Conservation (phyloP, 2,888 invertebrate species). For the Hipparchia semele region DNA sequence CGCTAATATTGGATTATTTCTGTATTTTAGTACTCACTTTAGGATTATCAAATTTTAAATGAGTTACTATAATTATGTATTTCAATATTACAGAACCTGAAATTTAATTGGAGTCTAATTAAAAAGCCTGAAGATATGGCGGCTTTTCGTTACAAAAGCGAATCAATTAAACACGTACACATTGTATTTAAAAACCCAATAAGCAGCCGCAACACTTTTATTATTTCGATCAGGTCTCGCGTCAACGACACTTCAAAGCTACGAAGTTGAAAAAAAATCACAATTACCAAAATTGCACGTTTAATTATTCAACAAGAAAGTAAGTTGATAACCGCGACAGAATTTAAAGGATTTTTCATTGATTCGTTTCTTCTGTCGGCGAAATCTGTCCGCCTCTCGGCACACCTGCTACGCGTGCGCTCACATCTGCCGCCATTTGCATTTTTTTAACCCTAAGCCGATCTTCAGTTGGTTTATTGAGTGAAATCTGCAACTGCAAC, state of each 20-base stretch:
- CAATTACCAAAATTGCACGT: conserved; percentile 40
- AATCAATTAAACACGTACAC: conserved; percentile 23
- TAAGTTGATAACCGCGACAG: conserved; percentile 39
- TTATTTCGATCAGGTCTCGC: conserved; percentile 34
- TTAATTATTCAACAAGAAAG: conserved; percentile 38
- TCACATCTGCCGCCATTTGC: conserved; percentile 44
- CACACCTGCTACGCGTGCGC: conserved; percentile 49
- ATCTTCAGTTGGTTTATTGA: background rate
- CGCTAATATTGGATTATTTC: background rate
- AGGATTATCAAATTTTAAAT: background rate
- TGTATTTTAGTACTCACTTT: background rate
- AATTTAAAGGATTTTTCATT: conserved; percentile 39
- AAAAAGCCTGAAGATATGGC: conserved; percentile 12
- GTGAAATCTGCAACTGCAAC: background rate
- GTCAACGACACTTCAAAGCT: conserved; percentile 29
- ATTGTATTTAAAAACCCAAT: conserved; percentile 23
- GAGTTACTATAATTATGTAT: background rate
- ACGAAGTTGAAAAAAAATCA: conserved; percentile 24
- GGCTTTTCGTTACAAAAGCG: conserved; percentile 14
- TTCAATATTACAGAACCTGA: background rate
- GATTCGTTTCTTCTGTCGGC: conserved; percentile 37
- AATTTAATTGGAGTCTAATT: conserved; percentile 4
- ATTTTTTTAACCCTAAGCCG: conserved; percentile 22
- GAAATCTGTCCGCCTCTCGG: conserved; percentile 25
- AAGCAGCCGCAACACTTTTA: conserved; percentile 27